phyloP scores from a whole-genome alignment of 2,888 invertebrate genomes.

The Hydraecia micacea region DNA sequence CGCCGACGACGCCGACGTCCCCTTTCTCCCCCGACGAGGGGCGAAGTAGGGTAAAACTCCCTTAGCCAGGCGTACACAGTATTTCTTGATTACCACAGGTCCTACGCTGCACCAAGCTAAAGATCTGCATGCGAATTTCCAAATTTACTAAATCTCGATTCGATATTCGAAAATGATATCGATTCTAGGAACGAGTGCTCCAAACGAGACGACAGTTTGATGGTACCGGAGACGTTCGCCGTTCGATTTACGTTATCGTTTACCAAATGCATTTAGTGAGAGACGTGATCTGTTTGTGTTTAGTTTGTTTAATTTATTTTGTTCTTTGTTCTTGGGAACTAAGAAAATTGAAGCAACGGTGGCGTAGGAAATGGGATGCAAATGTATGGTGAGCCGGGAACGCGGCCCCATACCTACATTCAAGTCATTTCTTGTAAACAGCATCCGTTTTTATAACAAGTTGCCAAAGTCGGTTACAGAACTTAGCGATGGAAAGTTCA shows the following conservation, averaged over 20 bases:
- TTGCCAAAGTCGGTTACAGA: no score
- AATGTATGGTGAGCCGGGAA: constrained; percentile 52
- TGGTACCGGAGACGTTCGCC: constrained; percentile 72
- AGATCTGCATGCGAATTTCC: constrained; percentile 86
- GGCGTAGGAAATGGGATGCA: constrained; percentile 53
- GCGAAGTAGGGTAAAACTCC: constrained; percentile 64
- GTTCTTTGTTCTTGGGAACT: constrained; percentile 61
- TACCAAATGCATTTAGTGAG: constrained; percentile 74
- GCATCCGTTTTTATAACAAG: no score
- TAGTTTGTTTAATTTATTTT: constrained; percentile 66
- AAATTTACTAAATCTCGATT: constrained; percentile 83
- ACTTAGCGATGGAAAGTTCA: no score
- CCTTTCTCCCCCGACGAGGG: constrained; percentile 63
- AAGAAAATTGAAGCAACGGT: constrained; percentile 45
- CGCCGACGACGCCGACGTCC: constrained; percentile 61
- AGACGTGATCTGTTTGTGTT: constrained; percentile 75
- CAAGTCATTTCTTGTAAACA: no score
- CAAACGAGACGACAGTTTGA: constrained; percentile 80
- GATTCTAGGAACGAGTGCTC: constrained; percentile 74
- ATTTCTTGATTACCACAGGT: constrained; percentile 75
- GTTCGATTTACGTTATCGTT: constrained; percentile 77
- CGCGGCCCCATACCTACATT: constrained; percentile 50
- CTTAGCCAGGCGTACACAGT: constrained; percentile 70
- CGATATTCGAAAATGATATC: constrained; percentile 79
- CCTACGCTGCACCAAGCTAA: constrained; percentile 77